phyloP scores from a whole-genome alignment of 2,888 invertebrate genomes.

The Caenorhabditis sp. region DNA sequence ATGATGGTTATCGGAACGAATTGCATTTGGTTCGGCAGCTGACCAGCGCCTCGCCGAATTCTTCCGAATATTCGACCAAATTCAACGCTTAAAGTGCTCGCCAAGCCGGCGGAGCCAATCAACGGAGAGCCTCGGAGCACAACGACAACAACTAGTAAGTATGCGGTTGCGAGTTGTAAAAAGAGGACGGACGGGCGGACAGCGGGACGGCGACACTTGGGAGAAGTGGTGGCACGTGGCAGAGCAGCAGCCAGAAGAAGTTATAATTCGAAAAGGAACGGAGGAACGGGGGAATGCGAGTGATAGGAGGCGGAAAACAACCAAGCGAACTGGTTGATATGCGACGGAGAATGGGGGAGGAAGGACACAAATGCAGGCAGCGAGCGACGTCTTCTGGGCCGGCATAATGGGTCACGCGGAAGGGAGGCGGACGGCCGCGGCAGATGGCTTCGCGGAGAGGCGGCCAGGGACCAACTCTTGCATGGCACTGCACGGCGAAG shows the following conservation, averaged over 20 bases:
- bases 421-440: not conserved
- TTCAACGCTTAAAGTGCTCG: not conserved
- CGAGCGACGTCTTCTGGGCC: not conserved
- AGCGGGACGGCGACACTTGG: not conserved
- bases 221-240: not conserved
- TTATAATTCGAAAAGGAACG: no score
- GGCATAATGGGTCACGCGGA: slow-evolving; percentile 29
- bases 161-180: not conserved
- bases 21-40: no score
- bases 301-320: not conserved
- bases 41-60: no score
- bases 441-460: slow-evolving; percentile 10
- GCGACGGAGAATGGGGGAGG: no score
- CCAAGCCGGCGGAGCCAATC: no score
- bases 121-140: no score
- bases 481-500: no score
- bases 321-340: slow-evolving; percentile 11
- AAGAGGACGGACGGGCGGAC: not conserved
- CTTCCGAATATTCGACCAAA: no score
- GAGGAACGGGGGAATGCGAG: not conserved
- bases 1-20: not conserved
- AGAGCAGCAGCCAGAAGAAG: not conserved
- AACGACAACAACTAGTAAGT: not conserved
- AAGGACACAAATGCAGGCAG: slow-evolving; percentile 4
- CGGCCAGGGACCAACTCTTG: no score